Evolutionary conservation across 2,113 vertebrate species (phyloP).

Genomic region (Lonchura striata): DNA sequence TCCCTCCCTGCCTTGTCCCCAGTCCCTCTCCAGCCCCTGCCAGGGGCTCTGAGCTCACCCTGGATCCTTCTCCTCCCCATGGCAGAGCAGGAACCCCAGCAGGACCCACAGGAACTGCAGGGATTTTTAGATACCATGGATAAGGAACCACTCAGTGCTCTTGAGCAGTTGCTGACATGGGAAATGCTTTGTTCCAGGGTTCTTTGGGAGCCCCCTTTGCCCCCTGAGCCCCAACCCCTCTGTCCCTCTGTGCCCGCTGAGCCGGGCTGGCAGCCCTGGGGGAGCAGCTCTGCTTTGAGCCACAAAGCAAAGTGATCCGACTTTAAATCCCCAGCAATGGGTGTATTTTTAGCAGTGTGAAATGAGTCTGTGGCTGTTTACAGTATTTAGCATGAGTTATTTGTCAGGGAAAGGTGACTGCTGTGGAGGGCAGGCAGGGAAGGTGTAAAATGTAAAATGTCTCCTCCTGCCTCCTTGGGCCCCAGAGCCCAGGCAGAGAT

Average conservation of each 20-base stretch:
- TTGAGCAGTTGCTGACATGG: not conserved
- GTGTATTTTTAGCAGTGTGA: not conserved
- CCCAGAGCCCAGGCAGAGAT: not conserved
- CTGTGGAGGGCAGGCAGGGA: not conserved
- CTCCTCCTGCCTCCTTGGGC: not conserved
- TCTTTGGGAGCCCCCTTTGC: not conserved
- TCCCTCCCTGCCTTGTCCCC: not conserved
- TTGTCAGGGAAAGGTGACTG: accelerated
- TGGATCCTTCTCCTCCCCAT: not conserved
- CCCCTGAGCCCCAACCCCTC: not conserved
- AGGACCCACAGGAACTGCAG: not conserved
- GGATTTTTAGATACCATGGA: not conserved
- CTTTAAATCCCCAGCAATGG: not conserved
- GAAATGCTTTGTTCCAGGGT: not conserved
- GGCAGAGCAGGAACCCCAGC: not conserved
- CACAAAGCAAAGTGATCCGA: not conserved
- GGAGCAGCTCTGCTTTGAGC: not conserved
- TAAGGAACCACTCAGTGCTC: not conserved
- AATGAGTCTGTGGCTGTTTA: not conserved
- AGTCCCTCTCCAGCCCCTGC: not conserved
- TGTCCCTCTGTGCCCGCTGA: not conserved
- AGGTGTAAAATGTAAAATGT: too few species aligned
- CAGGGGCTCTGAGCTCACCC: not conserved
- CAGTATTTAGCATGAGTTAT: not conserved
- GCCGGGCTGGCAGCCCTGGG: not conserved